phyloP scores from a whole-genome alignment of 2,797 vertebrate species.

The Garrulus glandarius region DNA sequence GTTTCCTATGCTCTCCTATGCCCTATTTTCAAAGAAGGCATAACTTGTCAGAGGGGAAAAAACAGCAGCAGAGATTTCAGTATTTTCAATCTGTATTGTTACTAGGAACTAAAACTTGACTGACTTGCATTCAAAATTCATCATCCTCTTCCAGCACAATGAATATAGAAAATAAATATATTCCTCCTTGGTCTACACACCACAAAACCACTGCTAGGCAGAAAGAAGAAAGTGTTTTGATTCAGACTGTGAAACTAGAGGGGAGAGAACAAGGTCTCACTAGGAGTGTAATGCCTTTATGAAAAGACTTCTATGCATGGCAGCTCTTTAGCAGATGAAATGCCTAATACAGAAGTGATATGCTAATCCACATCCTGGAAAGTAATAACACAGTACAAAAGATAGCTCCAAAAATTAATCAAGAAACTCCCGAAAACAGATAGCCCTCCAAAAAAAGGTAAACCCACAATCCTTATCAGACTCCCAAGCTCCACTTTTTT shows the following conservation, averaged over 20 bases:
- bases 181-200: background rate
- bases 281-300: background rate
- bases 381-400: background rate
- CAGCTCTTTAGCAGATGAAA: background rate
- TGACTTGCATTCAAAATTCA: background rate
- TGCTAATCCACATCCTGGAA: background rate
- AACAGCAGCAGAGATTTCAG: background rate
- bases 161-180: background rate
- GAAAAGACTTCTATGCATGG: background rate
- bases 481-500: background rate
- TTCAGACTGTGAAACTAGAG: background rate
- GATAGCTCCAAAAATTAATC: background rate
- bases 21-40: background rate
- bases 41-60: background rate
- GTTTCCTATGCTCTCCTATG: background rate
- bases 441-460: background rate
- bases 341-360: background rate
- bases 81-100: background rate
- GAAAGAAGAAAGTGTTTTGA: background rate
- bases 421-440: fast-evolving
- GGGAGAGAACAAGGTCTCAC: background rate
- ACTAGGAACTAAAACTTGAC: background rate
- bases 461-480: background rate
- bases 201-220: background rate
- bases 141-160: background rate